A percentile compares a stretch with the other conserved stretches of the same genome.
phyloP scores from a whole-genome alignment of 2,888 invertebrate genomes.

The Brachyopa scutellaris region DNA sequence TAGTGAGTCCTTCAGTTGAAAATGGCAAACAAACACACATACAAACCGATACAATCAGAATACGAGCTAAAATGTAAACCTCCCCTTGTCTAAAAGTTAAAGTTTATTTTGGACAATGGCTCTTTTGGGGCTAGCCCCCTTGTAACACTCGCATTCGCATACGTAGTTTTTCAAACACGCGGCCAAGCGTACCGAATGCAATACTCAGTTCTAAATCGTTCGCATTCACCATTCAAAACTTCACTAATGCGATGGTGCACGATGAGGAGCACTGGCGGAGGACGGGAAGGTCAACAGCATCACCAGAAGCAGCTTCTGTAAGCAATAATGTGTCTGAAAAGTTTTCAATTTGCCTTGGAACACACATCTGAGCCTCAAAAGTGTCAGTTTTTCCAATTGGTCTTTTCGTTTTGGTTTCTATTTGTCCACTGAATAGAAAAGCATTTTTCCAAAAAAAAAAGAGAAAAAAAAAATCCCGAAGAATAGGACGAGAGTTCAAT shows the following conservation, averaged over 20 bases:
- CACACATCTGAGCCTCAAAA: slow-evolving; percentile 70
- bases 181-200: slow-evolving; percentile 61
- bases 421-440: slow-evolving; percentile 65
- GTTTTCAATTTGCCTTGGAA: slow-evolving; percentile 72
- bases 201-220: slow-evolving; percentile 15
- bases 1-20: slow-evolving; percentile 3
- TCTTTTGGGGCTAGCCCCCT: slow-evolving; percentile 52
- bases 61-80: slow-evolving; percentile 2
- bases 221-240: slow-evolving; percentile 46
- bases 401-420: slow-evolving; percentile 51
- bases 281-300: slow-evolving; percentile 46
- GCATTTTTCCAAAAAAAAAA: slow-evolving; percentile 31
- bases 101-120: slow-evolving; percentile 66
- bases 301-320: slow-evolving; percentile 64
- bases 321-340: slow-evolving; percentile 73
- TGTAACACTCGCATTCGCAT: slow-evolving; percentile 42
- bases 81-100: slow-evolving; percentile 9
- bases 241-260: slow-evolving; percentile 51
- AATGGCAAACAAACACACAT: slow-evolving; percentile 21
- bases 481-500: slow-evolving; percentile 50
- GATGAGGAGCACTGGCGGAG: not conserved
- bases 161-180: slow-evolving; percentile 66
- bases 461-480: not conserved
- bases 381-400: slow-evolving; percentile 71
- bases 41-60: slow-evolving; percentile 1